Percentiles rank a stretch among this genome's conserved stretches.
These are phyloP conservation scores for Neoascia interrupta DNA, from an alignment of 2,888 invertebrate genomes.

Conservation along the genomic window DNA sequence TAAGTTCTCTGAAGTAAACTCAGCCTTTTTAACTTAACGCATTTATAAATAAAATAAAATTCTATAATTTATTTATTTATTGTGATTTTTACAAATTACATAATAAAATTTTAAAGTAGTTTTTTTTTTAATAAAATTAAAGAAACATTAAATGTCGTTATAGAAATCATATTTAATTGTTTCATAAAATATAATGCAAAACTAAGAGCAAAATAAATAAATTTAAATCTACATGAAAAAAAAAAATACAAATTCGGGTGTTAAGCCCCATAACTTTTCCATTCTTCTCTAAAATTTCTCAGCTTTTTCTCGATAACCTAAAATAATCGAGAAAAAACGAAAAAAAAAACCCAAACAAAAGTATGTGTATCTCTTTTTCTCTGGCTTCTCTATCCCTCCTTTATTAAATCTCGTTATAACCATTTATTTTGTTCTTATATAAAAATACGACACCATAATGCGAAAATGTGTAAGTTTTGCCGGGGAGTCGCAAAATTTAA, in stretches of 20 bases:
- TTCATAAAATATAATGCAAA: constrained; percentile 60
- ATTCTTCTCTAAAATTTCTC: background rate
- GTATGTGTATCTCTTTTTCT: background rate
- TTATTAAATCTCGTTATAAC: constrained; percentile 9
- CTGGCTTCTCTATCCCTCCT: constrained; percentile 1
- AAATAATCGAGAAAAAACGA: constrained; percentile 28
- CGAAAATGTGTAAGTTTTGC: constrained; percentile 44
- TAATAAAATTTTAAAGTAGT: constrained; percentile 50
- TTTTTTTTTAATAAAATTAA: constrained; percentile 48
- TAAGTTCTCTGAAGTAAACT: background rate
- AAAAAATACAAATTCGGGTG: background rate
- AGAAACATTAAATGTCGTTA: constrained; percentile 35
- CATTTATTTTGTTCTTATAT: constrained; percentile 14
- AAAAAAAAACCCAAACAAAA: constrained; percentile 37
- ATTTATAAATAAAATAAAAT: constrained; percentile 58
- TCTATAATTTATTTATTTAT: constrained; percentile 62
- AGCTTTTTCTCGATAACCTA: constrained; percentile 15
- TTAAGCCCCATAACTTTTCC: background rate
- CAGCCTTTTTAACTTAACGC: constrained; percentile 47
- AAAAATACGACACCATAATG: background rate
- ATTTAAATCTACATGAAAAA: constrained; percentile 3
- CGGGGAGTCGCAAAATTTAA: constrained; percentile 5
- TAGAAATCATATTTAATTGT: constrained; percentile 47
- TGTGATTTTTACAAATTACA: constrained; percentile 57
- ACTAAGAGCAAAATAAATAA: constrained; percentile 22